Percentiles rank a stretch among this genome's conserved stretches.
These are phyloP conservation scores for Drosophila infuscata DNA, from an alignment of 2,888 invertebrate genomes.

Conservation along the genomic window DNA sequence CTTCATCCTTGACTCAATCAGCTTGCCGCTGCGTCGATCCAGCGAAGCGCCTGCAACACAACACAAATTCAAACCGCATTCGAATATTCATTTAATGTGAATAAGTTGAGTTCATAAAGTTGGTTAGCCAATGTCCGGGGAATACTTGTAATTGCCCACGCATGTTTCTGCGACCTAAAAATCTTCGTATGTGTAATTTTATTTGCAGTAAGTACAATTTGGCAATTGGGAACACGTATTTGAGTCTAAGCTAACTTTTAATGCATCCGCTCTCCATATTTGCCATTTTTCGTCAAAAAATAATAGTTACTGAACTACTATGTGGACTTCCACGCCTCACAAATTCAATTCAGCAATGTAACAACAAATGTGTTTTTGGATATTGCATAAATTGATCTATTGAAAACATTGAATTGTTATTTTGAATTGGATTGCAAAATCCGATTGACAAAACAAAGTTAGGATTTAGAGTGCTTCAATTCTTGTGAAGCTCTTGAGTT, in stretches of 20 bases:
- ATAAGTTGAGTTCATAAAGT: conserved; percentile 34
- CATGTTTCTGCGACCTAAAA: conserved; percentile 33
- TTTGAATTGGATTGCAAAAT: not conserved
- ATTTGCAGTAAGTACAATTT: conserved; percentile 3
- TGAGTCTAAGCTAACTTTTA: conserved; percentile 26
- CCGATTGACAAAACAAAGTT: not conserved
- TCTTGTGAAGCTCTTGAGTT: not conserved
- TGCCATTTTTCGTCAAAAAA: conserved; percentile 40
- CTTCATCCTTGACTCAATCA: conserved; percentile 97
- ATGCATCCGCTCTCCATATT: conserved; percentile 30
- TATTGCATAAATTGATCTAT: conserved; percentile 11
- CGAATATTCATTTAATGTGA: conserved; percentile 22
- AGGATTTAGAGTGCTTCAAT: not conserved
- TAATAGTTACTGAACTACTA: conserved; percentile 6
- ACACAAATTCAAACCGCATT: conserved; percentile 20
- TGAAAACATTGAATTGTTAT: conserved; percentile 8
- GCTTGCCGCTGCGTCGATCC: conserved; percentile 93
- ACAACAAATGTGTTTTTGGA: conserved; percentile 7
- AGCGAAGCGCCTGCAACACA: conserved; percentile 89
- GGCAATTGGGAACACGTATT: conserved; percentile 10
- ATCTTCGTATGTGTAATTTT: conserved; percentile 48
- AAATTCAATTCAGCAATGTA: not conserved
- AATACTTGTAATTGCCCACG: conserved; percentile 24
- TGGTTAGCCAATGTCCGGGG: conserved; percentile 23
- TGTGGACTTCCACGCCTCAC: not conserved